Conservation (phyloP, 2,888 invertebrate species). For the Drosophila mettleri region DNA sequence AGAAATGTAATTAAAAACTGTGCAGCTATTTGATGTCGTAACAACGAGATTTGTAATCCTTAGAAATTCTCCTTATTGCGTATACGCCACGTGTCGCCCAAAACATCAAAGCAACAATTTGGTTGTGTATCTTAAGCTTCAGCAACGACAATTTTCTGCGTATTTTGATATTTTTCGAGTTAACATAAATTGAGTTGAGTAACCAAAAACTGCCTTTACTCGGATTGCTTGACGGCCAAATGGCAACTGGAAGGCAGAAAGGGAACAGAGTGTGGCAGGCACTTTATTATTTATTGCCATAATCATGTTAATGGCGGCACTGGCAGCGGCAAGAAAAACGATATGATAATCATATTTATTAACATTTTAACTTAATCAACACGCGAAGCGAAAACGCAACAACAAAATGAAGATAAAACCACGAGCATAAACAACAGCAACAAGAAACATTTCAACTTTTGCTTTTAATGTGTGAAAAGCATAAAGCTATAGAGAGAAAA, state of each 20-base stretch:
- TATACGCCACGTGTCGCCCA: conserved; percentile 45
- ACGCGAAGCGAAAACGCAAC: conserved; percentile 8
- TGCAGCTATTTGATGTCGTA: background rate
- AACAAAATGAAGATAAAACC: background rate
- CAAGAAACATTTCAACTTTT: conserved; percentile 13
- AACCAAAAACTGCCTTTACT: conserved; percentile 21
- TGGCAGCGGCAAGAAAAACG: conserved; percentile 49
- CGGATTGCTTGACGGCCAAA: conserved; percentile 10
- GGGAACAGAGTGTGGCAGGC: conserved; percentile 24
- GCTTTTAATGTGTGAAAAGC: conserved; percentile 40
- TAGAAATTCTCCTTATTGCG: conserved; percentile 9
- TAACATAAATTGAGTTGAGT: conserved; percentile 35
- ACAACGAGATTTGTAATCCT: background rate
- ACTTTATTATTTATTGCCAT: conserved; percentile 74
- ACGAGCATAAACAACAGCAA: conserved; percentile 16
- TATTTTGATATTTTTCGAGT: conserved; percentile 18
- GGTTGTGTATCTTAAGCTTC: background rate
- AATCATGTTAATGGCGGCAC: conserved; percentile 71
- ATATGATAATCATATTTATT: conserved; percentile 70
- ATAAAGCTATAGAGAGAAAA: background rate
- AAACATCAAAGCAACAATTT: conserved; percentile 47
- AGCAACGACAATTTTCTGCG: conserved; percentile 9
- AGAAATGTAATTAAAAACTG: background rate
- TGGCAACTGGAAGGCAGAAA: background rate
- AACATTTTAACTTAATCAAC: conserved; percentile 73